These are phyloP conservation scores for Embidobia sp. DNA, from an alignment of 2,888 invertebrate genomes.

Conservation along the genomic window DNA sequence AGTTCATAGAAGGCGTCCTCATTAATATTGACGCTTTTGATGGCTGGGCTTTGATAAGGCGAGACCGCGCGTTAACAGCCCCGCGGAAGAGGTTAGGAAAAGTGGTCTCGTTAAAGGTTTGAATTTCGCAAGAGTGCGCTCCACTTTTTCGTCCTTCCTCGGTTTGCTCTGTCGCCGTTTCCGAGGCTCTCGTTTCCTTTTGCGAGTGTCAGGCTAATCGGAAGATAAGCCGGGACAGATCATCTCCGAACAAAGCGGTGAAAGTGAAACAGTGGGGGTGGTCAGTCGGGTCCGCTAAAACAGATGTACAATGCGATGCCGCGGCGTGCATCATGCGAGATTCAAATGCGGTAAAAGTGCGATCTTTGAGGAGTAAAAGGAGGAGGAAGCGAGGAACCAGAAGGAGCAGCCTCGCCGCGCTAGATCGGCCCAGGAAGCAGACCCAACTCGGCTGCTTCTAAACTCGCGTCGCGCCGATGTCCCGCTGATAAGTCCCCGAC, in stretches of 20 bases:
- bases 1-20: background rate
- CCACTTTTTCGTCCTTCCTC: too few species aligned
- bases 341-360: constrained; percentile 62
- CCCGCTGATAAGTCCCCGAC: constrained; percentile 1
- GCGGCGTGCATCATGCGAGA: constrained; percentile 54
- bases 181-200: too few species aligned
- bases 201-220: constrained; percentile 27
- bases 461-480: constrained; percentile 47
- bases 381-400: constrained; percentile 56
- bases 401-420: constrained; percentile 45
- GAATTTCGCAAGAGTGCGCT: too few species aligned
- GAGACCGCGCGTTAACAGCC: too few species aligned
- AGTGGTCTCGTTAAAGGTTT: too few species aligned
- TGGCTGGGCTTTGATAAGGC: too few species aligned
- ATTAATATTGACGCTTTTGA: background rate
- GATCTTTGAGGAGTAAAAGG: constrained; percentile 58
- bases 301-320: constrained; percentile 44
- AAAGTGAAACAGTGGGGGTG: constrained; percentile 63
- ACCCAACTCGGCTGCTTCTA: constrained; percentile 45
- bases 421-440: constrained; percentile 40
- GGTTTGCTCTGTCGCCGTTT: too few species aligned
- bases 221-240: constrained; percentile 20
- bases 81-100: too few species aligned
- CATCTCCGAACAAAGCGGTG: constrained; percentile 56
- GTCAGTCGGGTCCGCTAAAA: constrained; percentile 34